Percentiles rank a stretch among this genome's conserved stretches.
Evolutionary conservation across 2,113 vertebrate genomes (phyloP).

Genomic region (Sarotherodon lohbergeri): DNA sequence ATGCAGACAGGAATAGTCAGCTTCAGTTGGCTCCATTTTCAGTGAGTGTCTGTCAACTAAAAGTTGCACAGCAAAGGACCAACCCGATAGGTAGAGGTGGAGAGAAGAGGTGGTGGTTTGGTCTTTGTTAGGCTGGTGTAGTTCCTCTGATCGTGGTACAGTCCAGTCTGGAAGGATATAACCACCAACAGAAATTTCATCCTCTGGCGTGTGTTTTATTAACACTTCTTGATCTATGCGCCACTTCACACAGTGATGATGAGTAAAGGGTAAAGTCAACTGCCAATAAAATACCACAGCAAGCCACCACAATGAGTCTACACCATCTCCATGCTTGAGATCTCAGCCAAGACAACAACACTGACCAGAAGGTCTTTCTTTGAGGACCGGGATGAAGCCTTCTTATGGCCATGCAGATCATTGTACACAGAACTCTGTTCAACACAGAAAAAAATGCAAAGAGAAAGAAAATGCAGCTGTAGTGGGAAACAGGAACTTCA

Average conservation of each 20-base stretch:
- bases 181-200: background rate
- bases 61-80: conserved; percentile 16
- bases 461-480: background rate
- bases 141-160: conserved; percentile 91
- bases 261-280: background rate
- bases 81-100: conserved; percentile 68
- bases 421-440: conserved; percentile 80
- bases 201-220: background rate
- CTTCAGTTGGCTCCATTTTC: background rate
- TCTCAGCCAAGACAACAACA: conserved; percentile 33
- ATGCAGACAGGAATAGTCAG: background rate
- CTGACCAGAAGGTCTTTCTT: conserved; percentile 86
- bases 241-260: background rate
- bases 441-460: background rate
- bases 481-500: background rate
- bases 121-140: conserved; percentile 86
- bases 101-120: conserved; percentile 69
- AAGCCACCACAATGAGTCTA: background rate
- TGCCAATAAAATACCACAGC: background rate
- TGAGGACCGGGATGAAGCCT: conserved; percentile 71
- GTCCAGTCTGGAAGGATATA: conserved; percentile 79
- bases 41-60: background rate
- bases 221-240: background rate
- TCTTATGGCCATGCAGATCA: conserved; percentile 76
- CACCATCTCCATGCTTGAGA: conserved; percentile 7